Conservation (phyloP, 2,797 vertebrate species). For the Clarias pachynema region DNA sequence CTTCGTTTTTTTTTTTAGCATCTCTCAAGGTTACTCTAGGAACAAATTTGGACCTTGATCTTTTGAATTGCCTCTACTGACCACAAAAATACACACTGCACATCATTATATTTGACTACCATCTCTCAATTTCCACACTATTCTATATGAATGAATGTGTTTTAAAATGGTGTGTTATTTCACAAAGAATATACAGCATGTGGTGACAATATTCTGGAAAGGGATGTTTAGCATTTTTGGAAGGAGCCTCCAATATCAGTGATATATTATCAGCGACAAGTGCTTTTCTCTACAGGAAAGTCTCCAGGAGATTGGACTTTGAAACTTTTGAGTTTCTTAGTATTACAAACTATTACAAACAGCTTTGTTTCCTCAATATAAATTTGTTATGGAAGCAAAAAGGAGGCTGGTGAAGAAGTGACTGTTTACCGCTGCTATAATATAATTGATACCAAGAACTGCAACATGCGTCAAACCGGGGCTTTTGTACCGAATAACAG, state of each 20-base stretch:
- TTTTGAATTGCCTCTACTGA: neutral
- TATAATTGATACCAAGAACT: neutral
- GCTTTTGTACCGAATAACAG: too few relatives aligned
- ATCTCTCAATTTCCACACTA: neutral
- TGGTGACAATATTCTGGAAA: neutral
- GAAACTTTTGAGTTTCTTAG: neutral
- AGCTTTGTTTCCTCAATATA: neutral
- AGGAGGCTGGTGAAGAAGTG: neutral
- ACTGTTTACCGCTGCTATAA: neutral
- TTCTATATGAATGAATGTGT: too few relatives aligned
- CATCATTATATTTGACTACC: neutral
- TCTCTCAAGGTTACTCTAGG: constrained; percentile 42
- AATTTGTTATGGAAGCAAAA: neutral
- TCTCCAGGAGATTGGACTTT: neutral
- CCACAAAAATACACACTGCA: neutral
- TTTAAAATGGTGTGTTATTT: neutral
- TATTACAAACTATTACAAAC: neutral
- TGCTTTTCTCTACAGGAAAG: neutral
- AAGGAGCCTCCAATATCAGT: neutral
- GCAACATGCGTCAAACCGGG: too few relatives aligned
- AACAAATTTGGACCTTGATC: neutral
- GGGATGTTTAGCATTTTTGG: neutral
- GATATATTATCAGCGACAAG: neutral
- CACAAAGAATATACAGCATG: neutral
- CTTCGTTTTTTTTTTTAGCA: constrained; percentile 25